Evolutionary conservation across 35 echinoderm and acorn worm species (phyloP).

Genomic region (Heliocidaris tuberculata): DNA sequence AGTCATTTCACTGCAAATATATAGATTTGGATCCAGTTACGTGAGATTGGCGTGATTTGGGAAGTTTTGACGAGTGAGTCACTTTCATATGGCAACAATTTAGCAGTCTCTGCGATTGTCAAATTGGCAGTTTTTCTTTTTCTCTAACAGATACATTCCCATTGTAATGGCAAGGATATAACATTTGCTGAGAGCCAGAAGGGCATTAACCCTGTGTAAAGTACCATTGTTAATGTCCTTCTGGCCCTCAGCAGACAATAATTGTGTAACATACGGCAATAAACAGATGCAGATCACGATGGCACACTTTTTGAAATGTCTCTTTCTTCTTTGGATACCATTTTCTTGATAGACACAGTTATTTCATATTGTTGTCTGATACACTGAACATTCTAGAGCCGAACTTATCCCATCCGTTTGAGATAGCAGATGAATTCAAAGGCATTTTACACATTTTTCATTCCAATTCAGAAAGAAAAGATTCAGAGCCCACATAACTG

Average conservation of each 20-base stretch:
- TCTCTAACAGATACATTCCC: neutral
- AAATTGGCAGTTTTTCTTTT: neutral
- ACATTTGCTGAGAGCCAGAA: neutral
- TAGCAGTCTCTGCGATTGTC: neutral
- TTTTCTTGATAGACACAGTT: neutral
- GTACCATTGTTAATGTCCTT: neutral
- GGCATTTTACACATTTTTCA: neutral
- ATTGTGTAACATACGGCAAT: neutral
- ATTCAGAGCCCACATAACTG: neutral
- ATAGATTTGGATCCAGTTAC: conserved; percentile 17
- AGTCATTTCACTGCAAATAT: conserved; percentile 17
- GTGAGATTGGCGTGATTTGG: neutral
- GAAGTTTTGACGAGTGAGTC: conserved; percentile 10
- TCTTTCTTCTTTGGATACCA: neutral
- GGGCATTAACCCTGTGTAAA: neutral
- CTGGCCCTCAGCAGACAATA: neutral
- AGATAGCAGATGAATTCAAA: neutral
- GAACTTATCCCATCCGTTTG: neutral
- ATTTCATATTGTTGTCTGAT: neutral
- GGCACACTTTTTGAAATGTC: neutral
- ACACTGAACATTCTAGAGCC: neutral
- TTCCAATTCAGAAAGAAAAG: neutral
- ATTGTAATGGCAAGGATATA: neutral
- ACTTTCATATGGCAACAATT: neutral
- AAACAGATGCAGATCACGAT: neutral